phyloP scores from a whole-genome alignment of 2,888 invertebrate genomes.

The Exephanes ischioxanthus region DNA sequence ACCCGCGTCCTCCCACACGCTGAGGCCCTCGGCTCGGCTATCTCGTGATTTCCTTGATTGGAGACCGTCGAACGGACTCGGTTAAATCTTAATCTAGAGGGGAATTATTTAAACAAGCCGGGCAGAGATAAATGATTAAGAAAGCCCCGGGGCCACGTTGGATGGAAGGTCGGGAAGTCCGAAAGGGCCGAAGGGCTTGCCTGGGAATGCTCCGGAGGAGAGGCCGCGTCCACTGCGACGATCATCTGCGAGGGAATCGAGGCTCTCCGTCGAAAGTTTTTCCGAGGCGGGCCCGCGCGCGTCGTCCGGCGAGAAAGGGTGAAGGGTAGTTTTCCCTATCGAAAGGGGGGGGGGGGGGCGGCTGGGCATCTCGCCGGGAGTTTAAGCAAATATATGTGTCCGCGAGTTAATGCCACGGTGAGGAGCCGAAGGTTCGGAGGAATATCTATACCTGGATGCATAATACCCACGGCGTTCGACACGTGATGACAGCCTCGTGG shows the following conservation, averaged over 20 bases:
- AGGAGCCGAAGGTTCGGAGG: constrained; percentile 22
- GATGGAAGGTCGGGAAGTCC: background rate
- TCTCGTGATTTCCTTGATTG: constrained; percentile 43
- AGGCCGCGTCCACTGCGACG: too few species aligned
- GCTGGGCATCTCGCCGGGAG: constrained; percentile 13
- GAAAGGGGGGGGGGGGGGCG: background rate
- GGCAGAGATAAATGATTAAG: constrained; percentile 48
- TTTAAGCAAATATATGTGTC: constrained; percentile 45
- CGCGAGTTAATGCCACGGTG: constrained; percentile 18
- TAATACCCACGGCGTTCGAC: constrained; percentile 74
- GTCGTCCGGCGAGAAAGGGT: background rate
- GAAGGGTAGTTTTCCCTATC: constrained; percentile 31
- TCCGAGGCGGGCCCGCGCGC: background rate
- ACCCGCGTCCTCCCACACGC: constrained; percentile 41
- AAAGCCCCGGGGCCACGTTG: constrained; percentile 16
- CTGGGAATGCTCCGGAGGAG: too few species aligned
- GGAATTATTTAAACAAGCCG: constrained; percentile 48
- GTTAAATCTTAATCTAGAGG: constrained; percentile 56
- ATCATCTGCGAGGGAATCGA: background rate
- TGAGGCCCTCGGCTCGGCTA: background rate
- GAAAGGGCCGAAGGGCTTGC: constrained; percentile 8
- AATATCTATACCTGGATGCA: constrained; percentile 64
- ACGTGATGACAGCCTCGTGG: constrained; percentile 85
- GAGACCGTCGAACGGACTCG: constrained; percentile 42
- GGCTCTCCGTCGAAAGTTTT: background rate